phyloP scores from a whole-genome alignment of 2,888 invertebrate species.

The Amorpha juglandis region DNA sequence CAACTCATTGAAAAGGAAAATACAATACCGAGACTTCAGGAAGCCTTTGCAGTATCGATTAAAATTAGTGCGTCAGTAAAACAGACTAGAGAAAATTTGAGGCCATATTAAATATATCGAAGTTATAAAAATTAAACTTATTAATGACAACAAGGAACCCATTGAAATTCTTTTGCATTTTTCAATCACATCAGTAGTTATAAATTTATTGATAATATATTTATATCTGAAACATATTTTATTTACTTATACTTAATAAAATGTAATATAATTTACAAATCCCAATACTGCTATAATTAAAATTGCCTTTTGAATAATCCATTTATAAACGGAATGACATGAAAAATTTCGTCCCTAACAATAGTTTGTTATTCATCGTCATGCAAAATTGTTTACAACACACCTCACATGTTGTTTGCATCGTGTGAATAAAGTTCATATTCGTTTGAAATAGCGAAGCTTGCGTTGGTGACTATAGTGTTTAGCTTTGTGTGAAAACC shows the following conservation, averaged over 20 bases:
- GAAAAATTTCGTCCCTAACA: slow-evolving; percentile 34
- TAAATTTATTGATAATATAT: not conserved
- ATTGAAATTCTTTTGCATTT: too few species aligned
- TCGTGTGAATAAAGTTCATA: slow-evolving; percentile 13
- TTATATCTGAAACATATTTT: not conserved
- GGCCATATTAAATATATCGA: not conserved
- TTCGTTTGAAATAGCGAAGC: not conserved
- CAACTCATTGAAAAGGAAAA: slow-evolving; percentile 15
- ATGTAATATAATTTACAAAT: not conserved
- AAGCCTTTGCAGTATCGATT: not conserved
- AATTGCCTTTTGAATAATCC: slow-evolving; percentile 12
- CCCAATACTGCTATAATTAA: not conserved
- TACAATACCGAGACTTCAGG: not conserved
- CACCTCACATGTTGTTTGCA: slow-evolving; percentile 28
- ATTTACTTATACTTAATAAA: not conserved
- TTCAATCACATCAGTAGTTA: not conserved
- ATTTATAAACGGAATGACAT: slow-evolving; percentile 38
- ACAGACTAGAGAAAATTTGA: not conserved
- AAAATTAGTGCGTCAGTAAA: not conserved
- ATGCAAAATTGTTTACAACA: slow-evolving; percentile 32
- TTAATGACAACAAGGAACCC: too few species aligned
- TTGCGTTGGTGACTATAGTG: not conserved
- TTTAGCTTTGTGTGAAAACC: slow-evolving; percentile 30
- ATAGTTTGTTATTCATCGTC: slow-evolving; percentile 29
- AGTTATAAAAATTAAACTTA: too few species aligned